Percentiles rank a stretch among this genome's conserved stretches.
Conservation (phyloP, 2,797 vertebrate species). For the Amphiprion clarkii region DNA sequence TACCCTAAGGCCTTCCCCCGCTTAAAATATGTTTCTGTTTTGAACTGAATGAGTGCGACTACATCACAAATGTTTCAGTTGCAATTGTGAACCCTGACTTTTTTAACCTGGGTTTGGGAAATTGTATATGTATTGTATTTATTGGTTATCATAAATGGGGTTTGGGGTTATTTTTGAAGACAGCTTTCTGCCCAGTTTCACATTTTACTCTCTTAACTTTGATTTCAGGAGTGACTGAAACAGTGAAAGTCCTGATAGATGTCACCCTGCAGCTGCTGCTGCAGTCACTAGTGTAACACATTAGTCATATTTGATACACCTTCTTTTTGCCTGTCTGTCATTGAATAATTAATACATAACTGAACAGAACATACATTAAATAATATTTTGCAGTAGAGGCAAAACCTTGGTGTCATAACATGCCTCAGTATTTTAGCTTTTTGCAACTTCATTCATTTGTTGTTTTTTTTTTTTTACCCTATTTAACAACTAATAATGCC, state of each 20-base stretch:
- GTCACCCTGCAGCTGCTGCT: background rate
- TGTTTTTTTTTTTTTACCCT: background rate
- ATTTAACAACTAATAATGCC: background rate
- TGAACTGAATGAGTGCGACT: background rate
- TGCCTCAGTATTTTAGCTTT: too few relatives aligned
- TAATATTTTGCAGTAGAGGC: background rate
- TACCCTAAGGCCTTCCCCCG: background rate
- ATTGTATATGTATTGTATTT: slow-evolving; percentile 6
- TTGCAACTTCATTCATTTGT: background rate
- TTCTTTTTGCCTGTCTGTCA: slow-evolving; percentile 14
- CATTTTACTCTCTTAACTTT: slow-evolving; percentile 15
- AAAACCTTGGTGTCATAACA: background rate
- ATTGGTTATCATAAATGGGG: slow-evolving; percentile 47
- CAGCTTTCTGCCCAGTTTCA: slow-evolving; percentile 54
- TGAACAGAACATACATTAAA: background rate
- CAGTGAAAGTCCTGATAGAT: background rate
- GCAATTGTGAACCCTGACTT: background rate
- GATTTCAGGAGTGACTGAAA: slow-evolving; percentile 26
- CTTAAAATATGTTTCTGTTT: slow-evolving; percentile 6
- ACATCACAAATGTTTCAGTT: background rate
- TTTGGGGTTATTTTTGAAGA: slow-evolving; percentile 50
- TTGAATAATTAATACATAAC: background rate
- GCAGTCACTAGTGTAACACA: background rate
- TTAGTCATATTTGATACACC: background rate
- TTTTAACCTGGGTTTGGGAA: background rate